A percentile compares a stretch with the other conserved stretches of the same genome.
phyloP scores from a whole-genome alignment of 2,888 invertebrate genomes.

The Morpho deidamia region DNA sequence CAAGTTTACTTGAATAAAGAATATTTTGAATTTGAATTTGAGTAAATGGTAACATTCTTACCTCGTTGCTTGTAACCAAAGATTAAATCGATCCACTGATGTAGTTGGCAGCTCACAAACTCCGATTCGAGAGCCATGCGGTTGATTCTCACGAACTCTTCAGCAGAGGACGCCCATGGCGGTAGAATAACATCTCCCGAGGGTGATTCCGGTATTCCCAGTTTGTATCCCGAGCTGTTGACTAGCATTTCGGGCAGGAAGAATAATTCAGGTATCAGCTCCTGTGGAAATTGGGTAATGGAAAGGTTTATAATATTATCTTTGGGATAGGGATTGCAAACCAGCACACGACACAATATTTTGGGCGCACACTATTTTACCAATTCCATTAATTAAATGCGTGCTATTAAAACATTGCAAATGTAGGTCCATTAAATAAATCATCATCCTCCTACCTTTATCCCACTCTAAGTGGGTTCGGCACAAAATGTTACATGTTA shows the following conservation, averaged over 20 bases:
- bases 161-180: constrained; percentile 97
- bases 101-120: constrained; percentile 99
- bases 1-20: too few relatives aligned
- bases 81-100: constrained; percentile 99
- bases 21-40: too few relatives aligned
- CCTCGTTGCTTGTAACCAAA: constrained; percentile 99
- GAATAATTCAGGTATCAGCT: constrained; percentile 98
- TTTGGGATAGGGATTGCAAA: too few relatives aligned
- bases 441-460: too few relatives aligned
- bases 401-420: too few relatives aligned
- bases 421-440: too few relatives aligned
- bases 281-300: constrained; percentile 76
- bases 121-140: constrained; percentile 99
- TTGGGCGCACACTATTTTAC: too few relatives aligned
- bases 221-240: constrained; percentile 87
- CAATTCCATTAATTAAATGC: too few relatives aligned
- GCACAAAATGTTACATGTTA: too few relatives aligned
- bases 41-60: constrained; percentile 31
- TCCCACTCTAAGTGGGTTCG: too few relatives aligned
- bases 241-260: constrained; percentile 99
- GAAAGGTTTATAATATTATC: too few relatives aligned
- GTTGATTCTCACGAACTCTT: constrained; percentile 98
- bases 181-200: constrained; percentile 93
- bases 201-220: constrained; percentile 93
- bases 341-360: too few relatives aligned